Conservation (phyloP, 2,113 vertebrate species). For the Corythoichthys intestinalis region DNA sequence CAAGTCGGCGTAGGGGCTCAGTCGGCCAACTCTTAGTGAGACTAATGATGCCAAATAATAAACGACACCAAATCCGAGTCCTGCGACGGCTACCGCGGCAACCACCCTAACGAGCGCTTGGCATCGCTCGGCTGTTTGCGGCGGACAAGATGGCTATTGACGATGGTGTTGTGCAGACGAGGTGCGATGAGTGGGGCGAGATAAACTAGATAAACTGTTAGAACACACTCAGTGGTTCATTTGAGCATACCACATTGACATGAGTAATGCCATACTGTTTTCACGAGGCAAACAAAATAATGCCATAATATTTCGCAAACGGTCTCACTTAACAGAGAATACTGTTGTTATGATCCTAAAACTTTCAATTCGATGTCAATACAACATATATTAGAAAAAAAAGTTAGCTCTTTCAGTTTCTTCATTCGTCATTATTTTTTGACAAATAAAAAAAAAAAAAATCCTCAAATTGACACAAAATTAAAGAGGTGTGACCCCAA, state of each 20-base stretch:
- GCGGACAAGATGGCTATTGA: constrained; percentile 22
- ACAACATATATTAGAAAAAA: no score
- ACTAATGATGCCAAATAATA: background rate
- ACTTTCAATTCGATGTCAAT: background rate
- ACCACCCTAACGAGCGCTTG: constrained; percentile 27
- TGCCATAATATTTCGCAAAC: background rate
- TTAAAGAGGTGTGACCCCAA: no score
- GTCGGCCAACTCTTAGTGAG: background rate
- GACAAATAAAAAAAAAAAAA: no score
- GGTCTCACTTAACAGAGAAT: background rate
- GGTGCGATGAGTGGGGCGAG: constrained; percentile 21
- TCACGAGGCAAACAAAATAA: background rate
- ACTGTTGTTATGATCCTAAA: background rate
- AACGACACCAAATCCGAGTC: background rate
- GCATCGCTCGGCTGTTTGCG: constrained; percentile 32
- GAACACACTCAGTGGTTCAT: constrained; percentile 30
- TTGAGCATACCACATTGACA: constrained; percentile 29
- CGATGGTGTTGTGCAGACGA: constrained; percentile 28
- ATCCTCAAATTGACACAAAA: no score
- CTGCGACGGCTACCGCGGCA: background rate
- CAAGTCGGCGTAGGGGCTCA: background rate
- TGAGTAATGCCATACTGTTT: constrained; percentile 22
- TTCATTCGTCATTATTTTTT: no score
- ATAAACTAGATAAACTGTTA: constrained; percentile 47
- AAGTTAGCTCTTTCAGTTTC: no score